Percentiles rank a stretch among this genome's conserved stretches.
Evolutionary conservation across 2,797 vertebrate genomes (phyloP).

Genomic region (Cuniculus paca): DNA sequence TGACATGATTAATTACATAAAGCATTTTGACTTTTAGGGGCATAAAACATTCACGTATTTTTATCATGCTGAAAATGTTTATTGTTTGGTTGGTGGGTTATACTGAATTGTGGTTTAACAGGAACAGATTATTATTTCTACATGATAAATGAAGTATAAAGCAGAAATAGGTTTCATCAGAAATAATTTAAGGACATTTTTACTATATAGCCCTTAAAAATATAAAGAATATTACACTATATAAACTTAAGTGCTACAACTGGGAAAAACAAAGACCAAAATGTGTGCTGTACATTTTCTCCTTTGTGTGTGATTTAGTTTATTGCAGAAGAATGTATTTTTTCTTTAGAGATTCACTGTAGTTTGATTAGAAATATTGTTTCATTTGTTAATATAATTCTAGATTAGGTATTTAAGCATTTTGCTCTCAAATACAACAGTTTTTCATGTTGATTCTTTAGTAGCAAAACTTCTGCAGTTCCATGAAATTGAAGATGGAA

Average conservation of each 20-base stretch:
- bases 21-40: not conserved
- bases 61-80: not conserved
- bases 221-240: not conserved
- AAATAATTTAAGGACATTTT: constrained; percentile 9
- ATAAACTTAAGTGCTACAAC: not conserved
- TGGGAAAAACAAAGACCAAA: not conserved
- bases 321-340: not conserved
- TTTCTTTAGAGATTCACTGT: not conserved
- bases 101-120: not conserved
- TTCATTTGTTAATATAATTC: not conserved
- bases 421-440: not conserved
- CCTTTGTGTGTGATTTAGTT: not conserved
- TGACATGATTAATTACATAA: not conserved
- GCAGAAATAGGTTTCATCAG: not conserved
- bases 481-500: not conserved
- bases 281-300: not conserved
- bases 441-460: not conserved
- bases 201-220: not conserved
- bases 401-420: not conserved
- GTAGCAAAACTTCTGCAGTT: not conserved
- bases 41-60: not conserved
- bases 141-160: not conserved
- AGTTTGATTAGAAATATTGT: not conserved
- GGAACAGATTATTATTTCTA: not conserved
- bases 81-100: not conserved